phyloP scores from a whole-genome alignment of 2,113 vertebrate genomes.

The Nothoprocta perdicaria region DNA sequence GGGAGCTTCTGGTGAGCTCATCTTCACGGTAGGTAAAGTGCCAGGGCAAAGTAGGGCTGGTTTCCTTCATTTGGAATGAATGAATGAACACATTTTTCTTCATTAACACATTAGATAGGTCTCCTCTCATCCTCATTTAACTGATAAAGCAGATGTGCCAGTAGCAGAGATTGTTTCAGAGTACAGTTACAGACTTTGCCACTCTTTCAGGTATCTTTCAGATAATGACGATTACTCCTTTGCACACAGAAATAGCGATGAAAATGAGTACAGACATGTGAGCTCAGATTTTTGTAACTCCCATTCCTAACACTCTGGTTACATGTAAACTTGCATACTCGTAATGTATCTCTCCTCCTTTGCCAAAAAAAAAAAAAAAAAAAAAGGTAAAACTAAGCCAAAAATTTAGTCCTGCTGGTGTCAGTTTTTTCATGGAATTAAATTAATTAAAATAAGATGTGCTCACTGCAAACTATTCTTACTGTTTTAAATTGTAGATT shows the following conservation, averaged over 20 bases:
- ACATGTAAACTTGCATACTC: background rate
- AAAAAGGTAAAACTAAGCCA: background rate
- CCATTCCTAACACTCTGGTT: background rate
- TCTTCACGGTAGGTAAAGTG: background rate
- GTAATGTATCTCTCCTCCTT: background rate
- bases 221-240: background rate
- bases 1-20: background rate
- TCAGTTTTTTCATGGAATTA: background rate
- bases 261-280: background rate
- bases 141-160: background rate
- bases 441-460: background rate
- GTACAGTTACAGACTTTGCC: background rate
- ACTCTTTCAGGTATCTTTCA: background rate
- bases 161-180: background rate
- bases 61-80: background rate
- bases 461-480: background rate
- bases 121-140: background rate
- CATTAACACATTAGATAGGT: background rate
- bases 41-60: background rate
- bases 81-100: background rate
- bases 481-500: constrained; percentile 83
- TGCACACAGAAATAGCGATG: background rate
- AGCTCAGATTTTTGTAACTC: background rate
- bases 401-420: background rate
- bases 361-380: background rate